Percentiles rank a stretch among this genome's conserved stretches.
Evolutionary conservation across 92 coral and sea anemone genomes (phyloP).

Genomic region (Scolanthus callimorphus): DNA sequence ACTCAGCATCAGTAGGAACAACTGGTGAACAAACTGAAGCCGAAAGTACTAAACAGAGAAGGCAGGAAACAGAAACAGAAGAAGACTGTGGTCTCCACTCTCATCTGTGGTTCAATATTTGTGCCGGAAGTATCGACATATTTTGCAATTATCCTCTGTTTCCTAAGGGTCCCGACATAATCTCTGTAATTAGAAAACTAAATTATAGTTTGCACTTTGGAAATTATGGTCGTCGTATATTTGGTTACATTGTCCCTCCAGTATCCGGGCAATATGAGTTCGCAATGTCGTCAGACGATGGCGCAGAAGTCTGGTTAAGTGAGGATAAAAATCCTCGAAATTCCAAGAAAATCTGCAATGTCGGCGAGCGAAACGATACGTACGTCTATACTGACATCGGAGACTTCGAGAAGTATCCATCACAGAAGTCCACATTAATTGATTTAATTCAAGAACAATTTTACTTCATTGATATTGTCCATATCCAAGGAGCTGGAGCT

Average conservation of each 20-base stretch:
- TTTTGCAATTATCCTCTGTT: constrained; percentile 51
- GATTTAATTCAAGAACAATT: constrained; percentile 11
- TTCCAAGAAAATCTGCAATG: constrained; percentile 10
- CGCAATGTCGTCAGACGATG: constrained; percentile 20
- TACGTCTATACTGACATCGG: not conserved
- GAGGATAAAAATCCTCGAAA: not conserved
- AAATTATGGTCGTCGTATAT: constrained; percentile 13
- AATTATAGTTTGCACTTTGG: not conserved
- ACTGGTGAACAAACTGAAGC: no score
- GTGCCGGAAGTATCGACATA: constrained; percentile 10
- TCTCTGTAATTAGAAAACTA: not conserved
- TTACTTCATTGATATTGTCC: constrained; percentile 38
- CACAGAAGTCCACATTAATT: constrained; percentile 12
- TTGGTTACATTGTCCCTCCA: constrained; percentile 43
- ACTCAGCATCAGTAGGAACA: no score
- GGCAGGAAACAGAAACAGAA: no score
- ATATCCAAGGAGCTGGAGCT: not conserved
- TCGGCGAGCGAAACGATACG: not conserved
- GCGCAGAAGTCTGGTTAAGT: constrained; percentile 33
- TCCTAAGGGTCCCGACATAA: constrained; percentile 47
- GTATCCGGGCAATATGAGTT: constrained; percentile 38
- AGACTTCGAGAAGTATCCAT: constrained; percentile 4
- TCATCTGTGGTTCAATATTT: constrained; percentile 32
- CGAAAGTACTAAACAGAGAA: no score
- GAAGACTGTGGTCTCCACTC: no score